These are phyloP conservation scores for Rhyacichthys aspro DNA, from an alignment of 2,797 vertebrate genomes.

Conservation along the genomic window DNA sequence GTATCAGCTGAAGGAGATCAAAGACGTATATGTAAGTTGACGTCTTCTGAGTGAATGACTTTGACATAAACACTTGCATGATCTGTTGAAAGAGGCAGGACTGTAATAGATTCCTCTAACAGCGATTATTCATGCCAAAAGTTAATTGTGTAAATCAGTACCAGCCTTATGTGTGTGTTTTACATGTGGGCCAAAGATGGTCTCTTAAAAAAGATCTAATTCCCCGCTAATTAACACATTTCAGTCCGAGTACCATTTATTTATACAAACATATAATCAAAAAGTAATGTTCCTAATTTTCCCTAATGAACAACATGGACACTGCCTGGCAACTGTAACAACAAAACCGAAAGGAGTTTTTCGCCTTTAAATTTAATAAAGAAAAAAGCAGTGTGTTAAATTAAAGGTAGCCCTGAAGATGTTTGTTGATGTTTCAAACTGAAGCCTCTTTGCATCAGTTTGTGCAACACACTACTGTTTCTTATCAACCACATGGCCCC, in stretches of 20 bases:
- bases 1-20: slow-evolving; percentile 94
- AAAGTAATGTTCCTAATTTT: slow-evolving; percentile 14
- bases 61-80: background rate
- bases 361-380: slow-evolving; percentile 13
- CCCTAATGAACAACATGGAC: slow-evolving; percentile 11
- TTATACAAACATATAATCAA: slow-evolving; percentile 8
- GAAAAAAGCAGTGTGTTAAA: slow-evolving; percentile 13
- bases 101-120: slow-evolving; percentile 1
- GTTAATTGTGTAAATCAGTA: slow-evolving; percentile 16
- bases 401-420: slow-evolving; percentile 9
- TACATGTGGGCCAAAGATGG: slow-evolving; percentile 14
- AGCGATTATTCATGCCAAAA: slow-evolving; percentile 5
- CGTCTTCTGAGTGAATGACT: slow-evolving; percentile 8
- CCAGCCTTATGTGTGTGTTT: background rate
- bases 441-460: background rate
- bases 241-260: slow-evolving; percentile 5
- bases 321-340: slow-evolving; percentile 8
- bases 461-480: slow-evolving; percentile 7
- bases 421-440: slow-evolving; percentile 8
- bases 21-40: slow-evolving; percentile 93
- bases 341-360: slow-evolving; percentile 1
- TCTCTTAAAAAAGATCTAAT: slow-evolving; percentile 15
- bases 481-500: background rate
- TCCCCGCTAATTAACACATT: slow-evolving; percentile 18
- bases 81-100: background rate